These are phyloP conservation scores for Prinia subflava DNA, from an alignment of 2,113 vertebrate species.

Conservation along the genomic window DNA sequence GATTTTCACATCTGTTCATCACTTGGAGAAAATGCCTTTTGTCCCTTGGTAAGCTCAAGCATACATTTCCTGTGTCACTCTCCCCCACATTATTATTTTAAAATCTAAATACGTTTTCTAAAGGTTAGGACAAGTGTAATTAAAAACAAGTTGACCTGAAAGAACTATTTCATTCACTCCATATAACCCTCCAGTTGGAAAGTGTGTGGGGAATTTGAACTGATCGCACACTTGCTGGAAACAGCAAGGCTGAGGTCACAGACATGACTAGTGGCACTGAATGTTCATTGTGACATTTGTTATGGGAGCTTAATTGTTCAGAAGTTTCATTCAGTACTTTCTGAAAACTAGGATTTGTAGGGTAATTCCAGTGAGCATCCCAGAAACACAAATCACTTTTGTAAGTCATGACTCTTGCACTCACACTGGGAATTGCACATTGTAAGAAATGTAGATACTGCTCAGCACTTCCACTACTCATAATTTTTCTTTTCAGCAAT, in stretches of 20 bases:
- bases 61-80: not conserved
- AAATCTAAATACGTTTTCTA: conserved; percentile 14
- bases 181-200: not conserved
- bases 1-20: conserved; percentile 32
- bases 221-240: not conserved
- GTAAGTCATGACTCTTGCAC: not conserved
- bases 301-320: conserved; percentile 5
- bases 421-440: not conserved
- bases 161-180: not conserved
- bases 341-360: not conserved
- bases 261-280: not conserved
- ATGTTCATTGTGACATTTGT: not conserved
- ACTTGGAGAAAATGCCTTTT: not conserved
- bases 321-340: not conserved
- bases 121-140: not conserved
- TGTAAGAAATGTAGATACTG: not conserved
- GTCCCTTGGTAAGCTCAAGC: not conserved
- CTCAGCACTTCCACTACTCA: not conserved
- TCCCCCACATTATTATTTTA: not conserved
- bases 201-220: not conserved
- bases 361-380: not conserved
- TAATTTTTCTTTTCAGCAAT: not conserved
- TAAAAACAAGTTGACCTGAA: not conserved
- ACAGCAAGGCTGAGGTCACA: not conserved
- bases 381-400: conserved; percentile 19